Evolutionary conservation across 2,797 vertebrate genomes (phyloP).

Genomic region (Alectoris magna): DNA sequence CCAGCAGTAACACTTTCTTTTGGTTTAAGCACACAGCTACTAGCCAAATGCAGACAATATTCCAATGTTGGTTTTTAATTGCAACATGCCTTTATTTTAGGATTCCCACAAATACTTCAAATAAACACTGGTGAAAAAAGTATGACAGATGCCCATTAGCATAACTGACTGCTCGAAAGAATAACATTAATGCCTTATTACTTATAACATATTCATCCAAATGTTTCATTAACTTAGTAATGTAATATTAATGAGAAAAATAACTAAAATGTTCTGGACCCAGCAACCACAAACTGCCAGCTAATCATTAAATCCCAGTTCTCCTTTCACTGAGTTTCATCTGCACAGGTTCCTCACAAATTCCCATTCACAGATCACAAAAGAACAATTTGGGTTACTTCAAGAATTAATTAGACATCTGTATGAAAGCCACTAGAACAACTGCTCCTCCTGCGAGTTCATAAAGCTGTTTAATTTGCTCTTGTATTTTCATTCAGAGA

Average conservation of each 20-base stretch:
- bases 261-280: constrained; percentile 74
- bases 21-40: not conserved
- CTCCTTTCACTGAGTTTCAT: constrained; percentile 69
- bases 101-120: constrained; percentile 39
- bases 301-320: constrained; percentile 75
- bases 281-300: constrained; percentile 67
- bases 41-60: not conserved
- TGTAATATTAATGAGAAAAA: constrained; percentile 85
- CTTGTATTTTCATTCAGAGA: constrained; percentile 79
- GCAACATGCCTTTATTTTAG: constrained; percentile 35
- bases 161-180: constrained; percentile 80
- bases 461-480: constrained; percentile 81
- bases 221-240: constrained; percentile 84
- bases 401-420: constrained; percentile 82
- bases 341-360: constrained; percentile 74
- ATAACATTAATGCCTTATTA: constrained; percentile 84
- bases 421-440: constrained; percentile 82
- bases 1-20: not conserved
- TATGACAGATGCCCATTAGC: constrained; percentile 82
- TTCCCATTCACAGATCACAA: constrained; percentile 79
- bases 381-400: constrained; percentile 82
- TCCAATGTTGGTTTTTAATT: not conserved
- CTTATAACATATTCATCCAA: constrained; percentile 85
- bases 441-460: constrained; percentile 81
- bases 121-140: constrained; percentile 51